Evolutionary conservation across 2,888 invertebrate species (phyloP).

Genomic region (Catonia carolina): DNA sequence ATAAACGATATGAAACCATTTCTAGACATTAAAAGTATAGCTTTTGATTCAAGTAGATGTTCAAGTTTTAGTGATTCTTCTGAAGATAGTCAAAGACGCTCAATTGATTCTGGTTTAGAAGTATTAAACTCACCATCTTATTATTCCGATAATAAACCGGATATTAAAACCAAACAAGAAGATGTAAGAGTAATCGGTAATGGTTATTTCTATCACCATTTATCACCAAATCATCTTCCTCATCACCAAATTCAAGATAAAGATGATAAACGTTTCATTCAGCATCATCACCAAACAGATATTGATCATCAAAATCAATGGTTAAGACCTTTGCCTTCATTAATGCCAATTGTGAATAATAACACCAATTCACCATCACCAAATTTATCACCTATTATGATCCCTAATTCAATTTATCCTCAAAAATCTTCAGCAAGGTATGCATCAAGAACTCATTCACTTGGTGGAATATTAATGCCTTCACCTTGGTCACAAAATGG

Average conservation of each 20-base stretch:
- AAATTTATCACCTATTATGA: too few species aligned
- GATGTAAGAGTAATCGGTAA: not conserved
- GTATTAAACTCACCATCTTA: constrained; percentile 4
- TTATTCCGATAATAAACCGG: not conserved
- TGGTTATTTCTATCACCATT: too few species aligned
- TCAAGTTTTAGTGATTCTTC: constrained; percentile 7
- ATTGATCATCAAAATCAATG: constrained; percentile 17
- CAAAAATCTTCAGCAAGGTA: not conserved
- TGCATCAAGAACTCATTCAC: constrained; percentile 14
- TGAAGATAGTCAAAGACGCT: constrained; percentile 1
- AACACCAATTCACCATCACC: too few species aligned
- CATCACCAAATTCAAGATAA: too few species aligned
- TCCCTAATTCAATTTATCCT: too few species aligned
- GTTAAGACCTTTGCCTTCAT: constrained; percentile 22
- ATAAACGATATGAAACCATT: not conserved
- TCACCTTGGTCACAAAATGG: constrained; percentile 34
- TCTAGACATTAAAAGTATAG: not conserved
- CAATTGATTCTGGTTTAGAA: constrained; percentile 5
- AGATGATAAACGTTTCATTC: too few species aligned
- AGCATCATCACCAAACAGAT: not conserved
- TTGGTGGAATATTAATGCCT: constrained; percentile 34
- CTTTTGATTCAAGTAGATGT: constrained; percentile 1
- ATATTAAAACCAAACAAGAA: constrained; percentile 18
- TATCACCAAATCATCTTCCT: too few species aligned
- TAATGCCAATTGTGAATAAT: constrained; percentile 20